Conservation (phyloP, 2,113 vertebrate genomes). For the Galeopterus variegatus region DNA sequence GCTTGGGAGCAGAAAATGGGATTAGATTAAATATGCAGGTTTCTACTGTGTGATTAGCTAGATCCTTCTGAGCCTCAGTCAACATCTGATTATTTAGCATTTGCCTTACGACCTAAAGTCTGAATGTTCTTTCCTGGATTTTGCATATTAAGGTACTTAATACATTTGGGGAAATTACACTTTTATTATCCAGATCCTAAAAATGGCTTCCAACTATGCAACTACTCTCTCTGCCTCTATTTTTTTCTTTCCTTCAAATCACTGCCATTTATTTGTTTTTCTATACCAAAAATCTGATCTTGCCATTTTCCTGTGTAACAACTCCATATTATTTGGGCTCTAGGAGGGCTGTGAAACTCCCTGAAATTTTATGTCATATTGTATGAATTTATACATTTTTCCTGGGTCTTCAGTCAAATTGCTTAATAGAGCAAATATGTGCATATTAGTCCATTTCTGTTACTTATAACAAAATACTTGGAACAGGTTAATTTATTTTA, state of each 20-base stretch:
- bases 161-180: neutral
- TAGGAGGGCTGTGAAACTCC: neutral
- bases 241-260: neutral
- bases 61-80: neutral
- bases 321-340: neutral
- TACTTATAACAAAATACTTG: no score
- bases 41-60: neutral
- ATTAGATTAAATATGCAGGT: neutral
- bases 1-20: neutral
- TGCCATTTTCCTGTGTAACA: neutral
- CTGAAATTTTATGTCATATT: neutral
- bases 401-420: neutral
- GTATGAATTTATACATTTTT: neutral
- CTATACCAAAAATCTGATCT: neutral
- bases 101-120: neutral
- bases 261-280: neutral
- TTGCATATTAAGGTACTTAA: neutral
- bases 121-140: neutral
- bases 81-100: neutral
- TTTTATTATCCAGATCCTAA: neutral
- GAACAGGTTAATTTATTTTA: no score
- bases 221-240: neutral
- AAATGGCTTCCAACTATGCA: neutral
- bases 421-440: neutral
- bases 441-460: no score